These are phyloP conservation scores for Etheostoma cragini DNA, from an alignment of 2,113 vertebrate genomes.

Conservation along the genomic window DNA sequence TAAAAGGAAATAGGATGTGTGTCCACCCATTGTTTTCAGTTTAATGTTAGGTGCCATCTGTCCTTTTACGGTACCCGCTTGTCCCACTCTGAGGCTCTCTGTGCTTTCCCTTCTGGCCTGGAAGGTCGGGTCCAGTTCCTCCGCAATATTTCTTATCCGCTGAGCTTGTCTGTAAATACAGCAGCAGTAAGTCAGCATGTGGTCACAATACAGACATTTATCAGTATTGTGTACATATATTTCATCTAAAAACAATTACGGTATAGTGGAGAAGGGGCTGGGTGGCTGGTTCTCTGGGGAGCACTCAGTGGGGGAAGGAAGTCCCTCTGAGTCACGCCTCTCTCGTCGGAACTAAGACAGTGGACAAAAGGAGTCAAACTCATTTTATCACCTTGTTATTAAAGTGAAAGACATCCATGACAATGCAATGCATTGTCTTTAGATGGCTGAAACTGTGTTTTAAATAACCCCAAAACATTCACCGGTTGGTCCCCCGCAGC, in stretches of 20 bases:
- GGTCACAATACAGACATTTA: neutral
- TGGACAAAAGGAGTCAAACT: neutral
- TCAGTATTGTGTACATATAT: neutral
- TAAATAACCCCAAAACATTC: neutral
- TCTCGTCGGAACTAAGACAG: constrained; percentile 69
- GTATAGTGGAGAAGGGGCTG: constrained; percentile 49
- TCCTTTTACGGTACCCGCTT: constrained; percentile 48
- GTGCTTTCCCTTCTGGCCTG: constrained; percentile 64
- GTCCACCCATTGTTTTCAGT: constrained; percentile 10
- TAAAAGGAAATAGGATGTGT: constrained; percentile 1
- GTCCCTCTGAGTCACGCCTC: constrained; percentile 77
- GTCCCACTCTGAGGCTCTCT: constrained; percentile 43
- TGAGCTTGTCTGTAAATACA: constrained; percentile 60
- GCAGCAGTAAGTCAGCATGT: neutral
- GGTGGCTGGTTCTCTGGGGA: constrained; percentile 71
- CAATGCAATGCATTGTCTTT: neutral
- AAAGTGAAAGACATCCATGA: neutral
- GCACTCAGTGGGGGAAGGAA: constrained; percentile 74
- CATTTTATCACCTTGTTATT: neutral
- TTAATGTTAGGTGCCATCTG: neutral
- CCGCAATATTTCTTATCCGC: constrained; percentile 80
- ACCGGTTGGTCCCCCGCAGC: constrained; percentile 75
- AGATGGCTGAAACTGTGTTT: neutral
- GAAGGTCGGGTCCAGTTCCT: constrained; percentile 86
- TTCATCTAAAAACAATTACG: constrained; percentile 50